Percentiles rank a stretch among this genome's conserved stretches.
Evolutionary conservation across 2,797 vertebrate species (phyloP).

Genomic region (Notolepis coatsorum): DNA sequence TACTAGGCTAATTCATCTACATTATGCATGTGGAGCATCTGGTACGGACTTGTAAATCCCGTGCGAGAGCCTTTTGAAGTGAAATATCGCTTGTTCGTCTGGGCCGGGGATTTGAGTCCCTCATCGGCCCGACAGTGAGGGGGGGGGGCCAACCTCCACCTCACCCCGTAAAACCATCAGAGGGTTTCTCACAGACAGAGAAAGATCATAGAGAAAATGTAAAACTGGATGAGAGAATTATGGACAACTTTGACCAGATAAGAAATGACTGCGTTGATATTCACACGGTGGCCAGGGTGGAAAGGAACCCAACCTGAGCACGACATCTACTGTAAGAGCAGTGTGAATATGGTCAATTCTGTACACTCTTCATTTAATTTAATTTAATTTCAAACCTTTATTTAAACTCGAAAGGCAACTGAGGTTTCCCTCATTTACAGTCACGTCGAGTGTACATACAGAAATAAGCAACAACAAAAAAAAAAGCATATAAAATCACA

Average conservation of each 20-base stretch:
- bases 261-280: slow-evolving; percentile 3
- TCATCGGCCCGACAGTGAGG: neutral
- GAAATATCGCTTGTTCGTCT: neutral
- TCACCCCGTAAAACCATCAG: neutral
- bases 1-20: no score
- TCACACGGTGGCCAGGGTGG: no score
- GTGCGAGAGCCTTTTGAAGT: neutral
- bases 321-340: no score
- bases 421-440: no score
- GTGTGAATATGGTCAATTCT: no score
- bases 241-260: neutral
- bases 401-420: no score
- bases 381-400: no score
- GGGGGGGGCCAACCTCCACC: neutral
- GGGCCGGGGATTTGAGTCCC: neutral
- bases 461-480: no score
- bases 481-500: no score
- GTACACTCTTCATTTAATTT: no score
- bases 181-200: neutral
- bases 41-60: neutral
- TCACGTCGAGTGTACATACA: no score
- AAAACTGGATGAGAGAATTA: neutral
- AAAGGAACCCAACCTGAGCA: no score
- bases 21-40: neutral
- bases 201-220: neutral